These are phyloP conservation scores for Halisarca cf. caerulea DNA, from an alignment of 37 sponge, comb jelly and placozoan species.

Conservation along the genomic window DNA sequence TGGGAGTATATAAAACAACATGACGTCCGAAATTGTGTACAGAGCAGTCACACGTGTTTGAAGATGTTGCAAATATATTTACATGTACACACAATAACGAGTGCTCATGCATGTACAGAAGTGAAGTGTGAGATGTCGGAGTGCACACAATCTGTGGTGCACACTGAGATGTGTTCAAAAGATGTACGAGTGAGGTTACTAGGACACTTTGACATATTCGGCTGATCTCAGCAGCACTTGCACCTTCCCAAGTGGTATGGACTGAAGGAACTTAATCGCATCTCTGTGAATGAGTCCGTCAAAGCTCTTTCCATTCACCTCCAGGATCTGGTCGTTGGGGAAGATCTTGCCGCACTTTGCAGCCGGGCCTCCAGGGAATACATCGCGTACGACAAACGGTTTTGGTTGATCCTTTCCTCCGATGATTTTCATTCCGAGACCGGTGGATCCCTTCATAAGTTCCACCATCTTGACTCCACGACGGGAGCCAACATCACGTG, in stretches of 20 bases:
- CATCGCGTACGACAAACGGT: slow-evolving; percentile 60
- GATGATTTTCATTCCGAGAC: slow-evolving; percentile 70
- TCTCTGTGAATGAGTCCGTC: slow-evolving; percentile 50
- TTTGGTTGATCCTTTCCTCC: slow-evolving; percentile 48
- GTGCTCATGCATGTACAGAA: too few relatives aligned
- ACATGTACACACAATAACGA: too few relatives aligned
- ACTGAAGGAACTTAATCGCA: slow-evolving; percentile 54
- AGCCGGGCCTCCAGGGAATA: slow-evolving; percentile 81
- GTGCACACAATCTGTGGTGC: too few relatives aligned
- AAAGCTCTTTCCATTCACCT: slow-evolving; percentile 65
- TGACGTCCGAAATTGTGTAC: too few relatives aligned
- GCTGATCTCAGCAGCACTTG: slow-evolving; percentile 45
- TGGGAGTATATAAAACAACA: too few relatives aligned
- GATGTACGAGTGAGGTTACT: too few relatives aligned
- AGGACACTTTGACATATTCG: neutral
- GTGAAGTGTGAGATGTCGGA: too few relatives aligned
- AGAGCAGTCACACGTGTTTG: too few relatives aligned
- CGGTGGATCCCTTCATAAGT: slow-evolving; percentile 73
- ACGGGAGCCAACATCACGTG: slow-evolving; percentile 28
- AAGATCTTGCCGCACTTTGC: slow-evolving; percentile 66
- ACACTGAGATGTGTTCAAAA: too few relatives aligned
- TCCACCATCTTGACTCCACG: slow-evolving; percentile 57
- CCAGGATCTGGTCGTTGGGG: slow-evolving; percentile 65
- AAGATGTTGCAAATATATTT: too few relatives aligned
- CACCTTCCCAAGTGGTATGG: slow-evolving; percentile 67